Base-by-base conservation (phyloP, 2,797 vertebrate species). In the Anas acuta region DNA sequence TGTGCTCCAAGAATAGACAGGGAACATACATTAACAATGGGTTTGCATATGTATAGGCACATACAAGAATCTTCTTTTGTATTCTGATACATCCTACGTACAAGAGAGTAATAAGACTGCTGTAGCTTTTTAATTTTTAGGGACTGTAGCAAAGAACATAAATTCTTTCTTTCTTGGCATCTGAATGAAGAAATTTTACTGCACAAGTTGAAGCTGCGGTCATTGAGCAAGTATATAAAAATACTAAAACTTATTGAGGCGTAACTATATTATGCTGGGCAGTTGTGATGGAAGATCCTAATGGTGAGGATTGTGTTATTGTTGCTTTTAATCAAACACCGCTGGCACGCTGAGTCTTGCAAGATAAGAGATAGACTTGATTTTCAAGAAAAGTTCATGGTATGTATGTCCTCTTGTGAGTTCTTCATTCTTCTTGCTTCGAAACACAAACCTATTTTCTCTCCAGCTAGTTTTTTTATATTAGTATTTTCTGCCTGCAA, bases 381-480 rank as follows among this genome's bases (percentile, higher is more conserved):
- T 65, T 93, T 95, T 89, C 18, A 90, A 61, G 56, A 60, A 65
- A 73, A 89, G 13, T 8, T 92, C 14, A 17, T 26, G 13, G 5
- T 41, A 28, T 1, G 2, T 76, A 1, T 28, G 60, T 79, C 8
- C 20, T 90, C 53, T 35, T 64, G 37, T 47, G 39, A 33, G 23
- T 86, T 95, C 85, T 57, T 90, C 69, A 19, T 72, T 93, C 20
- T 75, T 56, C 22, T 76, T 45, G 15, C 21, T 90, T 95, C n/a
- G 33, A 77, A 80, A 41, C 39, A 39, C 16, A 28, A 70, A 35
- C 23, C 3, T 30, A 12, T 69, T 85, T 96, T 80, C 30, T 66
- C 33, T 65, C 14, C 33, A 32, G 35, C 30, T 64, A 47, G 17
- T 84, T 91, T 85, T 88, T 43, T 43, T 43, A 16, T 51, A 62